Percentiles rank a stretch among this genome's conserved stretches.
These are phyloP conservation scores for Rhyacophila evoluta DNA, from an alignment of 2,888 invertebrate species.

Conservation along the genomic window DNA sequence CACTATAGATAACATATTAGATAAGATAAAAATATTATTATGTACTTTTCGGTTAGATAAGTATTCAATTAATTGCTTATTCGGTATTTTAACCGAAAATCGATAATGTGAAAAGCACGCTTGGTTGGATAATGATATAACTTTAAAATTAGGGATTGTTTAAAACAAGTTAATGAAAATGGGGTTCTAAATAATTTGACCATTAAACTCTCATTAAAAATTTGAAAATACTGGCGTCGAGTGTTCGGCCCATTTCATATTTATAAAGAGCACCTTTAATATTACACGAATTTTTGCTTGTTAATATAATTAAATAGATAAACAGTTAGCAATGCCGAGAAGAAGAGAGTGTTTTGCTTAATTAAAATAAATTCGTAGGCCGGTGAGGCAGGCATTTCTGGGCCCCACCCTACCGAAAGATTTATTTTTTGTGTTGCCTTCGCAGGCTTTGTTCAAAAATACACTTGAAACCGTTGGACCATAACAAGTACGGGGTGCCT, in stretches of 20 bases:
- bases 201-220: not conserved
- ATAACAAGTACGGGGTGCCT: not conserved
- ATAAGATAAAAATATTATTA: too few relatives aligned
- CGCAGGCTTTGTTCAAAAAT: not conserved
- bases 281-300: not conserved
- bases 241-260: not conserved
- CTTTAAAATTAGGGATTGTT: not conserved
- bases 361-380: not conserved
- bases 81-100: too few relatives aligned
- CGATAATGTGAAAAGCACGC: not conserved
- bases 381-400: not conserved
- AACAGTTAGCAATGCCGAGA: not conserved
- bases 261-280: not conserved
- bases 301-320: slow-evolving; percentile 6
- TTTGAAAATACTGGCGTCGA: not conserved
- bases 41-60: too few relatives aligned
- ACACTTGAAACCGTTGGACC: slow-evolving; percentile 6
- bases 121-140: not conserved
- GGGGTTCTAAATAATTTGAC: not conserved
- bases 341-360: slow-evolving; percentile 1
- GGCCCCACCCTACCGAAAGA: not conserved
- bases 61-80: too few relatives aligned
- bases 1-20: too few relatives aligned
- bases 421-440: slow-evolving; percentile 6
- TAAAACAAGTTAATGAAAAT: not conserved